Evolutionary conservation across 2,797 vertebrate species (phyloP), one percentile per base, ranked within the genome.

Genomic region (Etheostoma nigrum): DNA sequence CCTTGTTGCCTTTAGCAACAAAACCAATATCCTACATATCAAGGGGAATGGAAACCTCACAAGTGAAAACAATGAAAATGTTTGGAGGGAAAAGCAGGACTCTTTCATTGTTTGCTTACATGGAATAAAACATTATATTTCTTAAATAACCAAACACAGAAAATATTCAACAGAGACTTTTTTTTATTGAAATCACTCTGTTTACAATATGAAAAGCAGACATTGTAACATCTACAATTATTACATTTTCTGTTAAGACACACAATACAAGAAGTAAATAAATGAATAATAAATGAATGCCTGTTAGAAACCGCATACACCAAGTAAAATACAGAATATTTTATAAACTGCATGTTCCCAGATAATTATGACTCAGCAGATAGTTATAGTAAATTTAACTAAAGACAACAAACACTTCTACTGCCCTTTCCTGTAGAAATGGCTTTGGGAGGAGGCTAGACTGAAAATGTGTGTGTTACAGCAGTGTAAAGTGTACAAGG

Each of bases 1-100:
- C 67, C 81, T 78, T 89, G 84, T 83, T 87, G 89, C 90, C 89
- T 79, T 68, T 75, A 84, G 92, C 89, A 81, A 83, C 81, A 83
- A 89, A 93, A 85, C 88, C 74, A 86, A 90, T 90, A 88, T 87
- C 70, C 47, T 48, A 68, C 83, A 86, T 71, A 89, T 86, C 82
- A 69, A 36, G 82, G 88, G 90, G 83, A 89, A 89, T 87, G 59
- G 85, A 81, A 91, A 76, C 73, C 79, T 83, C 74, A 76, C 86
- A 83, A 73, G 75, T 79, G 82, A 83, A 89, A 88, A 92, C 87
- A 90, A 68, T 74, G 75, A 78, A 58, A 76, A 65, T 74, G 82
- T 90, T 89, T 82, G 55, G 70, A 66, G 61, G 67, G 60, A 51
- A 83, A 82, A 67, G 78, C 65, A 76, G 78, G 78, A 85, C 69